phyloP scores from a whole-genome alignment of 2,797 vertebrate species.

The Sciurus vulgaris region DNA sequence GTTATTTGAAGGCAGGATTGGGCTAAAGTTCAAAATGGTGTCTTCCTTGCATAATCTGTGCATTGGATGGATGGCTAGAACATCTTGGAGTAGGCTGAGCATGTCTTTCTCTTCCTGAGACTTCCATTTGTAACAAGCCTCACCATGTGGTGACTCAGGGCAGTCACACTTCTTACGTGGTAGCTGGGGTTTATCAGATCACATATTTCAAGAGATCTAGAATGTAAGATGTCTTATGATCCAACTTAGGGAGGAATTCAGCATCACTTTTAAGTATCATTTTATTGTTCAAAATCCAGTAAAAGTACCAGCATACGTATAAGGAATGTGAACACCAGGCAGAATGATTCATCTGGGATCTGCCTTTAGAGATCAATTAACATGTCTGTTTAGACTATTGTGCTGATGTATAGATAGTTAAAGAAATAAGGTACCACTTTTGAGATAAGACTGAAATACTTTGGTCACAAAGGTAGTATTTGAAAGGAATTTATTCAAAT shows the following conservation, averaged over 20 bases:
- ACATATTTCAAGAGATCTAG: neutral
- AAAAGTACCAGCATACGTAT: neutral
- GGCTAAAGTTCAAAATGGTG: neutral
- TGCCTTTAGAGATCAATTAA: too few species aligned
- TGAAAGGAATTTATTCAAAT: neutral
- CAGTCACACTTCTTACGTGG: neutral
- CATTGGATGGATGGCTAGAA: neutral
- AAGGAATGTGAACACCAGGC: neutral
- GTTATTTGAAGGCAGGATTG: neutral
- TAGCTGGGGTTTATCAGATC: neutral
- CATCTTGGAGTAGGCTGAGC: neutral
- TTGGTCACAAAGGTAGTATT: neutral
- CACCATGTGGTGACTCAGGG: neutral
- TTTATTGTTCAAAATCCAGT: neutral
- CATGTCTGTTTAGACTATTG: neutral
- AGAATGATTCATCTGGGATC: fast-evolving
- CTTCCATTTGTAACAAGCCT: neutral
- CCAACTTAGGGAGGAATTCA: neutral
- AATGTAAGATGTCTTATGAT: neutral
- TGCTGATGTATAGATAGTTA: neutral
- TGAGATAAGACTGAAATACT: neutral
- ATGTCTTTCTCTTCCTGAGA: neutral
- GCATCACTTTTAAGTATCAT: neutral
- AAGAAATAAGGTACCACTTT: neutral
- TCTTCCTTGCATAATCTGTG: fast-evolving